Percentiles rank a stretch among this genome's conserved stretches.
Evolutionary conservation across 2,797 vertebrate species (phyloP).

Genomic region (Clarias platycephalus): DNA sequence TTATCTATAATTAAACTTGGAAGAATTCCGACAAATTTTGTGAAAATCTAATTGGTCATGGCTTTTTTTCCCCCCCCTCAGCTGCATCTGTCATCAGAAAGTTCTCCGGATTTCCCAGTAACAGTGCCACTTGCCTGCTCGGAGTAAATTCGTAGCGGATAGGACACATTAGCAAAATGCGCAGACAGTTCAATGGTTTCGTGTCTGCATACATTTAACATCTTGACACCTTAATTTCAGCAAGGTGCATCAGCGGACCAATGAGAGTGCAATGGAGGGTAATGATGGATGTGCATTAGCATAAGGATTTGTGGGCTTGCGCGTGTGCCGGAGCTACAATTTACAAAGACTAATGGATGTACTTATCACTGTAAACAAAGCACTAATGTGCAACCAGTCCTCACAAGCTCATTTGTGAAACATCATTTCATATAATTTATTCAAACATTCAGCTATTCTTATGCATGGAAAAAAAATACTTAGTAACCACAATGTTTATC

Average conservation of each 20-base stretch:
- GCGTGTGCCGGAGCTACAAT: conserved; percentile 1
- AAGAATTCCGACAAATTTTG: background rate
- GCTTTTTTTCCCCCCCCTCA: background rate
- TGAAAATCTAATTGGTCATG: background rate
- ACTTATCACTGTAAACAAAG: conserved; percentile 33
- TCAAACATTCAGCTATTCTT: conserved; percentile 6
- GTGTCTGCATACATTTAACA: conserved; percentile 29
- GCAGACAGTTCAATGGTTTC: conserved; percentile 27
- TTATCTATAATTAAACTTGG: no score
- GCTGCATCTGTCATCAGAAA: conserved; percentile 7
- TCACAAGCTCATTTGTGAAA: conserved; percentile 7
- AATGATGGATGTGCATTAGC: conserved; percentile 35
- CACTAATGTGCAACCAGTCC: conserved; percentile 22
- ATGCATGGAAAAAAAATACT: background rate
- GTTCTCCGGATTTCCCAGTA: background rate
- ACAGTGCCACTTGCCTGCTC: conserved; percentile 8
- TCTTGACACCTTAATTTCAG: conserved; percentile 37
- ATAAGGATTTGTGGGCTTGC: conserved; percentile 21
- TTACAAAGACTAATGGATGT: conserved; percentile 28
- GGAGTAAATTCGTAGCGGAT: conserved; percentile 12
- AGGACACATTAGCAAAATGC: conserved; percentile 22
- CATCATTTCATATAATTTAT: background rate
- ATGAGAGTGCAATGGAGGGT: conserved; percentile 9
- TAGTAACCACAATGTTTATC: background rate
- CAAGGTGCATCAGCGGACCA: conserved; percentile 26